Percentiles rank a stretch among this genome's conserved stretches.
These are phyloP conservation scores for Diorhabda sublineata DNA, from an alignment of 1,140 invertebrate genomes.

Conservation along the genomic window DNA sequence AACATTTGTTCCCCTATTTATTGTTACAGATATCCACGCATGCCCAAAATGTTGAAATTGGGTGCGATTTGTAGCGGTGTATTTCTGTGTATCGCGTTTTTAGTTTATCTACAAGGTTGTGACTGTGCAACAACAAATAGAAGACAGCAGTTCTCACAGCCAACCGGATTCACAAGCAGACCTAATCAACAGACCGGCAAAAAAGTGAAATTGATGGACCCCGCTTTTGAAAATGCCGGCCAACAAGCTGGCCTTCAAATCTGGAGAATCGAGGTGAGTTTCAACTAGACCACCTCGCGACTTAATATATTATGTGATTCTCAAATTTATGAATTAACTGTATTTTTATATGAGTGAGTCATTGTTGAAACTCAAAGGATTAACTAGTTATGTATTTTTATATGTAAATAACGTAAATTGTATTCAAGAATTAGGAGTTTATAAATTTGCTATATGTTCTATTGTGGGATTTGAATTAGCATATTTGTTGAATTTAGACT, in stretches of 20 bases:
- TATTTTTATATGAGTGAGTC: too few relatives aligned
- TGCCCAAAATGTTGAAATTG: neutral
- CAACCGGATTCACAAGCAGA: neutral
- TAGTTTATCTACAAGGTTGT: neutral
- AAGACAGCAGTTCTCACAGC: neutral
- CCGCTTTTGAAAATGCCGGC: constrained; percentile 61
- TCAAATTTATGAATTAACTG: too few relatives aligned
- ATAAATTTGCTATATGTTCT: too few relatives aligned
- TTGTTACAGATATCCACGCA: neutral
- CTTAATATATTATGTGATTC: too few relatives aligned
- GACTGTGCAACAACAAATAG: neutral
- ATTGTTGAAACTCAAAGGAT: too few relatives aligned
- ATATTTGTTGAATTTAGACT: too few relatives aligned
- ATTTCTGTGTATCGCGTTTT: neutral
- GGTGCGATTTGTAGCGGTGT: neutral
- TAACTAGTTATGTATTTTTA: too few relatives aligned
- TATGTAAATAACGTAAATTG: too few relatives aligned
- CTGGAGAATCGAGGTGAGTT: constrained; percentile 63
- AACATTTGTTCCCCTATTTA: neutral
- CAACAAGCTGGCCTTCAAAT: constrained; percentile 59
- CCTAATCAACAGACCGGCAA: constrained; percentile 8
- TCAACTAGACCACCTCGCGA: neutral
- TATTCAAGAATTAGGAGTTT: too few relatives aligned
- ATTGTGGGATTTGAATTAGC: too few relatives aligned
- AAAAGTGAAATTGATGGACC: constrained; percentile 48